Conservation (phyloP, 2,888 invertebrate genomes). For the Coleophora flavipennella region DNA sequence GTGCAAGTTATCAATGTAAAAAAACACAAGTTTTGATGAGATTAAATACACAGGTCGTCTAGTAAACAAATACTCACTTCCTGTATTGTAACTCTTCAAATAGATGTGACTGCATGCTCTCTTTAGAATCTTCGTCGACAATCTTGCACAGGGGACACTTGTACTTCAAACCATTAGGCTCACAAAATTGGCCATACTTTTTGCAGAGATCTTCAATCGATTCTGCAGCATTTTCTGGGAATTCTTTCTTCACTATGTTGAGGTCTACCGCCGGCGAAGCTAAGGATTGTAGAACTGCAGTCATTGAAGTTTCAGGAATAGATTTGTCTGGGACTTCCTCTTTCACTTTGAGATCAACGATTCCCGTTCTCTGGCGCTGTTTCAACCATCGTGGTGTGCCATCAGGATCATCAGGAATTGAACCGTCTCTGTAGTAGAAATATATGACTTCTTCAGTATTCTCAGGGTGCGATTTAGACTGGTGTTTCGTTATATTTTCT, state of each 20-base stretch:
- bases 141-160: slow-evolving; percentile 75
- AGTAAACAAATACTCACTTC: slow-evolving; percentile 57
- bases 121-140: slow-evolving; percentile 69
- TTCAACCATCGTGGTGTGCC: slow-evolving; percentile 46
- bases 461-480: slow-evolving; percentile 69
- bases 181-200: slow-evolving; percentile 48
- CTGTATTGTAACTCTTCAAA: slow-evolving; percentile 78
- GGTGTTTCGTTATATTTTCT: slow-evolving; percentile 74
- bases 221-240: slow-evolving; percentile 19
- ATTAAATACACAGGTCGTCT: too few species aligned
- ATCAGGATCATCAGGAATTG: slow-evolving; percentile 36
- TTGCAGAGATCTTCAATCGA: slow-evolving; percentile 39
- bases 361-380: slow-evolving; percentile 32
- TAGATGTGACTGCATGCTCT: slow-evolving; percentile 77
- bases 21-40: too few species aligned
- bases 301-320: slow-evolving; percentile 3
- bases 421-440: slow-evolving; percentile 69
- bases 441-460: slow-evolving; percentile 50
- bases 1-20: too few species aligned
- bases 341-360: slow-evolving; percentile 29
- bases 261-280: slow-evolving; percentile 28
- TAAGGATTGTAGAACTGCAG: slow-evolving; percentile 8
- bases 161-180: slow-evolving; percentile 68
- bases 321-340: slow-evolving; percentile 21
- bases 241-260: slow-evolving; percentile 50